Evolutionary conservation across 2,888 invertebrate genomes (phyloP), one percentile per base, ranked within the genome.

Genomic region (Campoplex nolae): DNA sequence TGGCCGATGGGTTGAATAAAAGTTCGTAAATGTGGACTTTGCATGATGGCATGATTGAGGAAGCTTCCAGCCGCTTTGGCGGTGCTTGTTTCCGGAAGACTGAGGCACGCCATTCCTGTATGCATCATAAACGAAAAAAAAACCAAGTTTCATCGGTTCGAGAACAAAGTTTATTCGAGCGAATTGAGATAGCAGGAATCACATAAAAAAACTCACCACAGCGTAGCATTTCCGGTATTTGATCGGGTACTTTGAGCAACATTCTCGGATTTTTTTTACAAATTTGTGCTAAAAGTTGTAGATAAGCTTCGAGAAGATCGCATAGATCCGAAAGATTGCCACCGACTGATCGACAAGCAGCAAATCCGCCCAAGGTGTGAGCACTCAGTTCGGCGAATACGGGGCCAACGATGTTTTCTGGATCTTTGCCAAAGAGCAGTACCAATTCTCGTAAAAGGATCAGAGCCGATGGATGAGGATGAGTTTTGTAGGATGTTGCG

Each of bases 291-390:
- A 97, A 94, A 88, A 97, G 94, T 2, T 95, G 91, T 93, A 97
- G 96, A 91, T 97, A 96, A 1, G 96, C 96, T 91, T 97, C 97
- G 65, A 97, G 95, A 35, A 98, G 95, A 92, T 97, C 97, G 0
- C 97, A 95, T 79, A 96, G 95, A 78, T 96, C 96, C 2, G 96
- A 95, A 75, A 96, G 91, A 93, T 95, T 92, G 7, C 95, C 92
- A 88, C 93, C 88, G 78, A 89, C 85, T 82, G 89, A 89, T 94
- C 93, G 88, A 51, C 93, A 93, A 9, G 91, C 91, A 4, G 92
- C 92, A 3, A 93, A 90, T 0, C 93, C 92, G 65, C 93, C 93
- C 35, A 94, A 86, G 91, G 92, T 90, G 93, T 93, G 84, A 0
- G 85, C 65, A 88, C 93, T 89, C 13, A 94, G 88, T 48, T 94